A percentile compares a stretch with the other conserved stretches of the same genome.
Evolutionary conservation across 2,888 invertebrate species (phyloP).

Genomic region (Drosophila atroscutellata): DNA sequence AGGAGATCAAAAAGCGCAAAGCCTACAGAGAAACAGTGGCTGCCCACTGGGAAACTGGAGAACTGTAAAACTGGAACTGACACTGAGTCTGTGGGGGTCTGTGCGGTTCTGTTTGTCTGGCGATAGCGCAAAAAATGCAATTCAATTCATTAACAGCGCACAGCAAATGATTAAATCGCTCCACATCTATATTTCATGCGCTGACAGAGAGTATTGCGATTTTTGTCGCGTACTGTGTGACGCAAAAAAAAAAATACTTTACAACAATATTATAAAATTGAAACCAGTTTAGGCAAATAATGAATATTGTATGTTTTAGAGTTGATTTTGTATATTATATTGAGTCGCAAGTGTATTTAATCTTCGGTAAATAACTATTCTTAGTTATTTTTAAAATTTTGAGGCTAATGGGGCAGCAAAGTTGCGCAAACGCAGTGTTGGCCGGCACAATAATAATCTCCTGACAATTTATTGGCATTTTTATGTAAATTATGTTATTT

Average conservation of each 20-base stretch:
- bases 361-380: neutral
- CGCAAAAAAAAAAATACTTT: neutral
- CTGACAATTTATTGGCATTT: conserved; percentile 73
- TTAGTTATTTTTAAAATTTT: conserved; percentile 11
- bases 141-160: conserved; percentile 76
- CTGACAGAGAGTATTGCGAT: neutral
- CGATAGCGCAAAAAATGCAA: conserved; percentile 61
- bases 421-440: conserved; percentile 47
- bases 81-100: conserved; percentile 14
- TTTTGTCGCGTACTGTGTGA: neutral
- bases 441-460: conserved; percentile 53
- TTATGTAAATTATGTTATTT: conserved; percentile 77
- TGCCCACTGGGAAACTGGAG: conserved; percentile 53
- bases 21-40: conserved; percentile 62
- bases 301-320: neutral
- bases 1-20: conserved; percentile 73
- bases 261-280: neutral
- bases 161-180: conserved; percentile 70
- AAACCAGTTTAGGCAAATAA: neutral
- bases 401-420: conserved; percentile 59
- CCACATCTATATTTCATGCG: conserved; percentile 49
- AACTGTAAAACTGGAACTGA: conserved; percentile 31
- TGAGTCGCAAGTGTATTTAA: conserved; percentile 3
- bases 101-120: conserved; percentile 51
- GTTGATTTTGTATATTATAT: neutral